Evolutionary conservation across 2,797 vertebrate species (phyloP).

Genomic region (Craterocephalus amniculus): DNA sequence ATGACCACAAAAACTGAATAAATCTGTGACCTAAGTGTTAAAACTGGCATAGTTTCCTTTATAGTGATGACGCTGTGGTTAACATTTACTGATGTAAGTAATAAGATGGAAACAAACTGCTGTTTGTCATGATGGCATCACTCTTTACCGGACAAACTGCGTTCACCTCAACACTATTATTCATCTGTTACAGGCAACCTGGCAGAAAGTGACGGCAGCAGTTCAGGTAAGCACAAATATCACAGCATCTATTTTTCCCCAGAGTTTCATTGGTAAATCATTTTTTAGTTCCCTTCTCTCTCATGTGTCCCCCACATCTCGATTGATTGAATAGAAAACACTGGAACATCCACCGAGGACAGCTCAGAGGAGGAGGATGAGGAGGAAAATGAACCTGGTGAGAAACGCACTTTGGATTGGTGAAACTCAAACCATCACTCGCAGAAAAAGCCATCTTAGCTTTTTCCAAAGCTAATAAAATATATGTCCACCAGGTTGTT

Average conservation of each 20-base stretch:
- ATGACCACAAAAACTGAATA: neutral
- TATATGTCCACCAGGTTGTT: neutral
- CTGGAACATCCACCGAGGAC: conserved; percentile 67
- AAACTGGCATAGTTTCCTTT: conserved; percentile 2
- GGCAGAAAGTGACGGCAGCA: conserved; percentile 66
- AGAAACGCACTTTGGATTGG: conserved; percentile 22
- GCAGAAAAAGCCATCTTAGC: neutral
- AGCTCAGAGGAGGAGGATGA: conserved; percentile 77
- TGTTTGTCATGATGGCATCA: conserved; percentile 6
- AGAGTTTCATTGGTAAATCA: neutral
- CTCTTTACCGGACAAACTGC: neutral
- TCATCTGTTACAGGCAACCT: conserved; percentile 65
- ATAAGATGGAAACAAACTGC: neutral
- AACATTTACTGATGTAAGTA: conserved; percentile 8
- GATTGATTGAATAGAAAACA: conserved; percentile 53
- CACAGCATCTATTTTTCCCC: neutral
- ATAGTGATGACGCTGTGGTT: neutral
- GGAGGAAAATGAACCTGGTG: conserved; percentile 62
- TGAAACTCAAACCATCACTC: neutral
- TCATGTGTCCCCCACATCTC: neutral
- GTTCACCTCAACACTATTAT: conserved; percentile 6
- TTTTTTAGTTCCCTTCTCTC: neutral
- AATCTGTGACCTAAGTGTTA: conserved; percentile 1
- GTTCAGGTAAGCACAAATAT: conserved; percentile 65
- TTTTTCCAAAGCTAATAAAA: neutral